Base-by-base conservation (phyloP, 2,113 vertebrate genomes). In the Rana temporaria region DNA sequence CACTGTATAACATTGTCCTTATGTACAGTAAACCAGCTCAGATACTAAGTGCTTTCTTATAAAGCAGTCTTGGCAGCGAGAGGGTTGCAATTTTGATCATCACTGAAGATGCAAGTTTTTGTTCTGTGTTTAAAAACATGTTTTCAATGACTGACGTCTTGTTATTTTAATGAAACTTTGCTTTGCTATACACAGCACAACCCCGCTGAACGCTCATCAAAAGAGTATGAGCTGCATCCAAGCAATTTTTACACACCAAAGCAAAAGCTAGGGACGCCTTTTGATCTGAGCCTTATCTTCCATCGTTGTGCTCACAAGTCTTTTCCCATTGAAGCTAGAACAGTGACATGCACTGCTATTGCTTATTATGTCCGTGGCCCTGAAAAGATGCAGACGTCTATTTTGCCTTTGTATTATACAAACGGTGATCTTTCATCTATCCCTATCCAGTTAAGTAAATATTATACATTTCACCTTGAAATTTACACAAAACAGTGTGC, bases 181-280 rank as follows among this genome's bases (percentile, higher is more conserved):
- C 71, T 74, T 60, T 59, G 8, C 19, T 60, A 57, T 60, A n/a
- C 20, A 38, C 18, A 20, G 71, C 71, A 74, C 71, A 74, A 60
- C 71, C 56, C 56, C 0, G 12, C 18, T 22, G 71, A 74, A 73
- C 71, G 20, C 71, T 74, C 55, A 74, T 74, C 71, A 60, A 74
- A 57, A 60, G 56, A 60, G 19, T 55, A 67, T 38, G 15, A 17
- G 42, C 68, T 53, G 42, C 42, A 71, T 71, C 48, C 68, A 74
- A 74, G 71, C 71, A 60, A 74, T 74, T 74, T 74, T 60, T 74
- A 60, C 59, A 74, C 71, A 34, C 71, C 14, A 74, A 74, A 74
- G 71, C 30, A 74, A 59, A 56, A 72, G 53, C 42, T 57, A 22
- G 52, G 70, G 18, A 72, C 34, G 71, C 19, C 56, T 60, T 74